A percentile compares a stretch with the other conserved stretches of the same genome.
Evolutionary conservation across 53 echinoderm and acorn worm genomes (phyloP).

Genomic region (Stichopus horrens): DNA sequence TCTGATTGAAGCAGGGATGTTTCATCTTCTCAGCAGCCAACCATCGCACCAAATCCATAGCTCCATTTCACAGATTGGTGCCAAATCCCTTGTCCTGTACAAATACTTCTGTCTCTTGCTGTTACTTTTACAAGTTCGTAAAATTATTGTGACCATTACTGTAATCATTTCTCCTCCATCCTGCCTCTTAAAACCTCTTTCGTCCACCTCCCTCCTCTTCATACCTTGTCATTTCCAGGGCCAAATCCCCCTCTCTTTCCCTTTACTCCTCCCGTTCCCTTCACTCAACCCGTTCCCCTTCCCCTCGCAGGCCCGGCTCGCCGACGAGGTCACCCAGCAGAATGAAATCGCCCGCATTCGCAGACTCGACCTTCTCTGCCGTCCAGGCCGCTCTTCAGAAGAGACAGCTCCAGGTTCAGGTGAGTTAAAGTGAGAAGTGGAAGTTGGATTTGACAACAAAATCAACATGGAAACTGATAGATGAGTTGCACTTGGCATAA

Average conservation of each 20-base stretch:
- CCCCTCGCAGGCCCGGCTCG: slow-evolving; percentile 77
- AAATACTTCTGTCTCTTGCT: too few relatives aligned
- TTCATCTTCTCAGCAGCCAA: too few relatives aligned
- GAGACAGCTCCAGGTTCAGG: slow-evolving; percentile 96
- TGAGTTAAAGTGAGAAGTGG: slow-evolving; percentile 39
- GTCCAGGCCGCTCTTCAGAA: slow-evolving; percentile 97
- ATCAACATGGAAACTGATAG: neutral
- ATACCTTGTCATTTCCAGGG: neutral
- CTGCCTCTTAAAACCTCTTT: neutral
- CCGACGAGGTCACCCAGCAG: slow-evolving; percentile 69
- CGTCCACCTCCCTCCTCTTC: neutral
- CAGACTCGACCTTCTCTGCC: slow-evolving; percentile 93
- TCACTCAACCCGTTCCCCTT: slow-evolving; percentile 67
- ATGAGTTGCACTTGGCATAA: neutral
- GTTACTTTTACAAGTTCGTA: too few relatives aligned
- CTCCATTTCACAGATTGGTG: too few relatives aligned
- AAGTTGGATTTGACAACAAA: neutral
- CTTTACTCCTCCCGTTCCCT: slow-evolving; percentile 23
- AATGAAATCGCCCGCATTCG: slow-evolving; percentile 79
- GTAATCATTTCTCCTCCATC: neutral
- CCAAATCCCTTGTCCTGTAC: too few relatives aligned
- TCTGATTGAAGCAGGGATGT: too few relatives aligned
- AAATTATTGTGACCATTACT: neutral
- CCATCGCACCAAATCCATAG: too few relatives aligned
- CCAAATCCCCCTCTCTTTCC: slow-evolving; percentile 31